Evolutionary conservation across 37 sponge, comb jelly and placozoan species (phyloP).

Genomic region (Geodia barretti): DNA sequence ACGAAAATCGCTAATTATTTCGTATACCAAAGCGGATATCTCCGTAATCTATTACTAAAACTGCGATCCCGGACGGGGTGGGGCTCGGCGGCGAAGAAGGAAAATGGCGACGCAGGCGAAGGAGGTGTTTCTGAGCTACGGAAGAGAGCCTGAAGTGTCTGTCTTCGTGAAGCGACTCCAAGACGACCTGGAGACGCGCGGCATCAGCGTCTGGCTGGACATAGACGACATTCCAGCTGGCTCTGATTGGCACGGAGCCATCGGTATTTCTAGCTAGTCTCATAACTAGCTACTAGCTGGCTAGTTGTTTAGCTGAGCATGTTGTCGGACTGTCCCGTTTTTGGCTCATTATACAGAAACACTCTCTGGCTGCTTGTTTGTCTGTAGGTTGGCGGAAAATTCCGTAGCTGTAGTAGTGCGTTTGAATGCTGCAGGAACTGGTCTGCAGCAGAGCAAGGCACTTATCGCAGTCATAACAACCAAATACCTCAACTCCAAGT

Average conservation of each 20-base stretch:
- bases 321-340: too few relatives aligned
- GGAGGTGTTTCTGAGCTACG: constrained; percentile 78
- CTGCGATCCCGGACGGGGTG: too few relatives aligned
- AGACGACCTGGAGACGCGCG: constrained; percentile 51
- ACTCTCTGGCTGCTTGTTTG: too few relatives aligned
- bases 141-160: constrained; percentile 60
- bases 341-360: too few relatives aligned
- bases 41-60: too few relatives aligned
- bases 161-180: constrained; percentile 56
- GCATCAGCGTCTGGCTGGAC: constrained; percentile 72
- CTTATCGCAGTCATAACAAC: constrained; percentile 69
- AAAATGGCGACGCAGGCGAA: constrained; percentile 6
- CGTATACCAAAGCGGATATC: not conserved
- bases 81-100: not conserved
- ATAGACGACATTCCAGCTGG: constrained; percentile 66
- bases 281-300: too few relatives aligned
- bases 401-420: too few relatives aligned
- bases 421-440: constrained; percentile 52
- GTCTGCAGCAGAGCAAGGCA: constrained; percentile 66
- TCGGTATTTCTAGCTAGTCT: not conserved
- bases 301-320: too few relatives aligned
- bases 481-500: constrained; percentile 79
- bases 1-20: too few relatives aligned
- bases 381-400: too few relatives aligned
- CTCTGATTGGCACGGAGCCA: constrained; percentile 76